Conservation (phyloP, 2,888 invertebrate genomes). For the Parnassius mnemosyne region DNA sequence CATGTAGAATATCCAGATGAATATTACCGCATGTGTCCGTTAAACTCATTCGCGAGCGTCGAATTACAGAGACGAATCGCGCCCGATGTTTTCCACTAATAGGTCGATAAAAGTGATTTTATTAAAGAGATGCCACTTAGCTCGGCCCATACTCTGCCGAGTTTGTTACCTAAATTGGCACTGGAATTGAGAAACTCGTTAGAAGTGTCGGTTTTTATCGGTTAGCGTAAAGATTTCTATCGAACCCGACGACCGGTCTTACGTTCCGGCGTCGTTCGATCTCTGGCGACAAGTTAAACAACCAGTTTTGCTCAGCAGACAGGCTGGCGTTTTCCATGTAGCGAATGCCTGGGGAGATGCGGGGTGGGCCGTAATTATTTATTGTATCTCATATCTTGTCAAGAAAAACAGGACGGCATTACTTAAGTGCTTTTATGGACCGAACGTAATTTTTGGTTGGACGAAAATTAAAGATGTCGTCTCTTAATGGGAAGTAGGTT, state of each 20-base stretch:
- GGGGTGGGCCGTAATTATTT: constrained; percentile 27
- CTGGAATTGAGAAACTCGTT: constrained; percentile 71
- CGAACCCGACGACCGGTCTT: constrained; percentile 34
- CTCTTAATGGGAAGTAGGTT: too few species aligned
- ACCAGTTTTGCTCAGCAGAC: constrained; percentile 44
- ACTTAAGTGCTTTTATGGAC: constrained; percentile 20
- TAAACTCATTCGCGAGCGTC: constrained; percentile 49
- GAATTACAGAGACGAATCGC: constrained; percentile 25
- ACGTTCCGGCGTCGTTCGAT: constrained; percentile 29
- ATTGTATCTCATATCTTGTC: constrained; percentile 28
- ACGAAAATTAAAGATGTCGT: too few species aligned
- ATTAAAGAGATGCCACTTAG: constrained; percentile 38
- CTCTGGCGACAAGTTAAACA: constrained; percentile 32
- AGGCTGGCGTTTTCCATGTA: constrained; percentile 41
- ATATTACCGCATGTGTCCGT: constrained; percentile 42
- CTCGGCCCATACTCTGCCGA: constrained; percentile 40
- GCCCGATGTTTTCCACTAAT: constrained; percentile 17
- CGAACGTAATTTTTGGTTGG: not conserved
- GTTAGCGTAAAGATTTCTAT: constrained; percentile 60
- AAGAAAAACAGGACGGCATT: constrained; percentile 25
- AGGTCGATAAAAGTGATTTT: constrained; percentile 27
- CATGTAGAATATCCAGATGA: constrained; percentile 55
- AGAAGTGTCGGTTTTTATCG: constrained; percentile 60
- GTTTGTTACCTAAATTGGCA: constrained; percentile 57
- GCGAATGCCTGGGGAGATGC: constrained; percentile 28